phyloP scores from a whole-genome alignment of 2,797 vertebrate genomes.

The Gephyroberyx darwinii region DNA sequence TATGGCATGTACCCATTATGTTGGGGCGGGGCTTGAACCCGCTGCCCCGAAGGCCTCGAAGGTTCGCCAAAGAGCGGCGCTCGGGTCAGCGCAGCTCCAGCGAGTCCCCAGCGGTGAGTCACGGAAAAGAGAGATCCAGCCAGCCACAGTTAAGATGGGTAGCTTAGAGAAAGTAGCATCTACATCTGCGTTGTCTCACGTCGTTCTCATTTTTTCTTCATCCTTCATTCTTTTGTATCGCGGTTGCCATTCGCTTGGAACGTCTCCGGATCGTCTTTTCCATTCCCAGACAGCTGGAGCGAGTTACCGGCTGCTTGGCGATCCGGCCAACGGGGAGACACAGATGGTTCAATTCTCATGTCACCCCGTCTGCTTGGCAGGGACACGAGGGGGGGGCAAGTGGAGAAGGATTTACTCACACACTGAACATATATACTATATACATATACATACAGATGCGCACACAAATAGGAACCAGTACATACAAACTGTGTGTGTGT shows the following conservation, averaged over 20 bases:
- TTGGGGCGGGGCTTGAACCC: constrained; percentile 43
- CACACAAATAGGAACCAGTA: constrained; percentile 48
- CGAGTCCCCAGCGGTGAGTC: constrained; percentile 19
- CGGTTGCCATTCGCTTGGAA: constrained; percentile 60
- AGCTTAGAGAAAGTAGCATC: constrained; percentile 54
- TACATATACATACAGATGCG: constrained; percentile 37
- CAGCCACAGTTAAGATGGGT: constrained; percentile 38
- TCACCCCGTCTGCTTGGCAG: constrained; percentile 77
- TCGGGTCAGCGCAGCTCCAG: constrained; percentile 21
- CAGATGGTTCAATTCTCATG: constrained; percentile 80
- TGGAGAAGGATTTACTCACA: constrained; percentile 70
- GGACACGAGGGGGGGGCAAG: constrained; percentile 58
- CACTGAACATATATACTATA: constrained; percentile 32
- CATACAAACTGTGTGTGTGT: constrained; percentile 39
- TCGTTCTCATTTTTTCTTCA: constrained; percentile 39
- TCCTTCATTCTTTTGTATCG: constrained; percentile 62
- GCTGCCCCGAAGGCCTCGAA: constrained; percentile 30
- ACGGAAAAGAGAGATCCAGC: constrained; percentile 14
- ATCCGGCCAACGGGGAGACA: constrained; percentile 50
- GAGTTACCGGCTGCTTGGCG: constrained; percentile 68
- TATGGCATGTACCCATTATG: constrained; percentile 32
- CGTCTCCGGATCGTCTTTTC: constrained; percentile 70
- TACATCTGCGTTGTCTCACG: constrained; percentile 60
- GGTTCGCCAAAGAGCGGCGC: constrained; percentile 16
- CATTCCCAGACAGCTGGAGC: constrained; percentile 75